phyloP scores from a whole-genome alignment of 2,113 vertebrate species.

The Cynoglossus semilaevis region DNA sequence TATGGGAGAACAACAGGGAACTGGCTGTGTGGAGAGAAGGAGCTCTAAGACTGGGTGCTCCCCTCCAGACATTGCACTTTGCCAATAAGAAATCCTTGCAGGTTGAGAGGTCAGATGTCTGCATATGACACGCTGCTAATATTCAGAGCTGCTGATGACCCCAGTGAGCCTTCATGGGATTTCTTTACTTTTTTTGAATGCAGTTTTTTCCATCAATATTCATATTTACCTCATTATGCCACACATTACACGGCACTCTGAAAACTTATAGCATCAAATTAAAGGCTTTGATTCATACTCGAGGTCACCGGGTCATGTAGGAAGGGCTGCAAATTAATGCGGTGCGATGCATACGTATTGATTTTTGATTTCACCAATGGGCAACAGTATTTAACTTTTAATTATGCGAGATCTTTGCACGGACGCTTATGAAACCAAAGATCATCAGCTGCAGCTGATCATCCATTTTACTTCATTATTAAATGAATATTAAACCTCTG shows the following conservation, averaged over 20 bases:
- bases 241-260: slow-evolving; percentile 1
- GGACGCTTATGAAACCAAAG: slow-evolving; percentile 6
- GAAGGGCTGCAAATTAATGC: background rate
- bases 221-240: slow-evolving; percentile 34
- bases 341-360: slow-evolving; percentile 13
- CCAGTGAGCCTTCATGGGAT: slow-evolving; percentile 28
- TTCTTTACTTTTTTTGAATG: slow-evolving; percentile 32
- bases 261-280: background rate
- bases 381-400: slow-evolving; percentile 27
- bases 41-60: slow-evolving; percentile 42
- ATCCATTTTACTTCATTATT: background rate
- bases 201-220: slow-evolving; percentile 51
- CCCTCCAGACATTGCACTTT: slow-evolving; percentile 48
- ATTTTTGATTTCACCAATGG: slow-evolving; percentile 26
- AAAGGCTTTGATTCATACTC: slow-evolving; percentile 6
- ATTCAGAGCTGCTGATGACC: slow-evolving; percentile 48
- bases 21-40: slow-evolving; percentile 31
- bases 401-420: slow-evolving; percentile 2
- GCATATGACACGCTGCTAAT: slow-evolving; percentile 44
- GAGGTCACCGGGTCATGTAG: slow-evolving; percentile 11
- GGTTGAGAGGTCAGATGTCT: slow-evolving; percentile 60
- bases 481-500: slow-evolving; percentile 2
- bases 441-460: slow-evolving; percentile 1
- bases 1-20: slow-evolving; percentile 51
- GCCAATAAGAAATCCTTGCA: slow-evolving; percentile 37